A percentile compares a stretch with the other conserved stretches of the same genome.
Conservation (phyloP, 2,888 invertebrate species). For the Ethmia dodecea region DNA sequence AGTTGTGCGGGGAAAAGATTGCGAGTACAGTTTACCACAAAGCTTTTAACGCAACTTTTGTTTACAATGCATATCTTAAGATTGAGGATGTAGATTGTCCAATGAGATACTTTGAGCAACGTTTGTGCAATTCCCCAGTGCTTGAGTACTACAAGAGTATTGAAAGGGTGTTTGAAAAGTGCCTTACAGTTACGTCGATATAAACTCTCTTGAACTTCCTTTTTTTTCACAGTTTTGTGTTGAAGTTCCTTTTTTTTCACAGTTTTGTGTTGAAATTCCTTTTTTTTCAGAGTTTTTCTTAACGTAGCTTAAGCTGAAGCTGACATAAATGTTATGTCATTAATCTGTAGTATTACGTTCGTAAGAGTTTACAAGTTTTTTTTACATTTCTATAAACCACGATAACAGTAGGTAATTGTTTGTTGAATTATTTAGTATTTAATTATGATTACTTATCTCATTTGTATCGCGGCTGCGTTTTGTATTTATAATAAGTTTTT, state of each 20-base stretch:
- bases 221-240: no score
- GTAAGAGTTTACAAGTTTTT: no score
- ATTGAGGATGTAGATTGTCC: constrained; percentile 11
- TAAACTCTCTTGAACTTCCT: no score
- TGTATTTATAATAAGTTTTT: not conserved
- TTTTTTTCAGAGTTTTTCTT: no score
- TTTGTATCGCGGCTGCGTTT: not conserved
- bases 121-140: constrained; percentile 15
- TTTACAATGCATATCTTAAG: constrained; percentile 25
- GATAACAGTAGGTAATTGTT: not conserved
- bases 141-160: constrained; percentile 14
- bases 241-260: no score
- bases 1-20: constrained; percentile 24
- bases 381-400: not conserved
- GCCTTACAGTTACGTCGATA: constrained; percentile 6
- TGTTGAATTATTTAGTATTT: not conserved
- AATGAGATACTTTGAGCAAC: constrained; percentile 14
- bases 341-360: no score
- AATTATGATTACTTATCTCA: not conserved
- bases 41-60: constrained; percentile 29
- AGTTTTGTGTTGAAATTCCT: no score
- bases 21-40: constrained; percentile 24
- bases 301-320: no score
- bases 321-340: no score
- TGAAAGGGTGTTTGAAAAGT: constrained; percentile 2